A percentile compares a stretch with the other conserved stretches of the same genome.
phyloP scores from a whole-genome alignment of 2,888 invertebrate genomes.

The Tuberolachnus salignus region DNA sequence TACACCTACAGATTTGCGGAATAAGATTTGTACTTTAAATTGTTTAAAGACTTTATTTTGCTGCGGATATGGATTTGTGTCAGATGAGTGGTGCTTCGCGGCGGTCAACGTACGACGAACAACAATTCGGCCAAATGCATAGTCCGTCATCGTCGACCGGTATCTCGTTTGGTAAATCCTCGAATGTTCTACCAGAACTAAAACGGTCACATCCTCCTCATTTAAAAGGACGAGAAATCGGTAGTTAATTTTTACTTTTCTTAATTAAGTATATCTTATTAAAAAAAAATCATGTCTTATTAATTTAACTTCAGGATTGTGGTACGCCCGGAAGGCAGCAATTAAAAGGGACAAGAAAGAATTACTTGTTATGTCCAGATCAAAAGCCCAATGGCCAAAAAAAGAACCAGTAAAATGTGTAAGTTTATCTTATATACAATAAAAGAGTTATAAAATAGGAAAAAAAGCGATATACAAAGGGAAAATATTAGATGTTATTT shows the following conservation, averaged over 20 bases:
- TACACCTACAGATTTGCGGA: no score
- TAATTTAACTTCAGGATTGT: slow-evolving; percentile 27
- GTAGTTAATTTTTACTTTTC: not conserved
- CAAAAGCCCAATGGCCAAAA: slow-evolving; percentile 44
- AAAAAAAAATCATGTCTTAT: not conserved
- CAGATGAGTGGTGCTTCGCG: no score
- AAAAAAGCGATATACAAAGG: not conserved
- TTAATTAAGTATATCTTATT: not conserved
- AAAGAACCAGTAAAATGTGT: slow-evolving; percentile 53
- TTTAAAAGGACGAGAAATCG: slow-evolving; percentile 49
- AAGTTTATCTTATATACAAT: not conserved
- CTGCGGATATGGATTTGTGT: no score
- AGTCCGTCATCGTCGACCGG: no score
- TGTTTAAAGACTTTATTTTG: no score
- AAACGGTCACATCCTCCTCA: slow-evolving; percentile 31
- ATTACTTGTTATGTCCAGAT: slow-evolving; percentile 27
- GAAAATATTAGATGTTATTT: no score
- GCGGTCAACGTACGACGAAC: no score
- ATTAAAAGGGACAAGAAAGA: slow-evolving; percentile 37
- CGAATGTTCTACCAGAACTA: not conserved
- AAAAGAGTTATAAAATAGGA: no score
- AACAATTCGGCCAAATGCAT: no score
- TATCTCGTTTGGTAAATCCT: no score
- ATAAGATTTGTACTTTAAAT: no score
- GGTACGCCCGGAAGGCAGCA: slow-evolving; percentile 34